Percentiles rank a stretch among this genome's conserved stretches.
Evolutionary conservation across 2,113 vertebrate species (phyloP).

Genomic region (Gavia stellata): DNA sequence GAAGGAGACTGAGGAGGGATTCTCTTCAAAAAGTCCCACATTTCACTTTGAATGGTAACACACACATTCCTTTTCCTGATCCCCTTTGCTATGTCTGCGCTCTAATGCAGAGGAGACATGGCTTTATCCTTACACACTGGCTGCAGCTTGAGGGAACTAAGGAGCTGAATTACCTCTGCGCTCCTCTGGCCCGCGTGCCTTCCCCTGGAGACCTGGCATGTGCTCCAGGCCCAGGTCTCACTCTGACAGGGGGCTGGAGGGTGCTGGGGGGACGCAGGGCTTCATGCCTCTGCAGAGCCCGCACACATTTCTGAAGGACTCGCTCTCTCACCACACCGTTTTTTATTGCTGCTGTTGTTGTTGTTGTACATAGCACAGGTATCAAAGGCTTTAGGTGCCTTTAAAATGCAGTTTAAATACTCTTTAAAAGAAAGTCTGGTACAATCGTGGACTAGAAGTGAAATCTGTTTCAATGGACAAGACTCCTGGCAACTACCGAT

Average conservation of each 20-base stretch:
- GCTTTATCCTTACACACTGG: neutral
- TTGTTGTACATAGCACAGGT: neutral
- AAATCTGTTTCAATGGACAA: neutral
- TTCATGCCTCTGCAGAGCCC: neutral
- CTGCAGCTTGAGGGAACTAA: neutral
- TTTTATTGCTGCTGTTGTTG: neutral
- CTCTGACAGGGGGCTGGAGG: neutral
- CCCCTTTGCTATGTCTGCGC: neutral
- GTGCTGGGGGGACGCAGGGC: no score
- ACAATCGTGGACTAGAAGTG: neutral
- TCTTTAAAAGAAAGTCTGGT: neutral
- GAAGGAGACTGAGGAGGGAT: neutral
- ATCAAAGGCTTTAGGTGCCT: neutral
- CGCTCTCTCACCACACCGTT: accelerated
- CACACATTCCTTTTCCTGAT: neutral
- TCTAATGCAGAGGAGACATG: neutral
- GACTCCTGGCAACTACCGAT: neutral
- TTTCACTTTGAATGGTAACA: neutral
- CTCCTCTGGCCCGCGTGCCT: neutral
- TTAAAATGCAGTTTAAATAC: neutral
- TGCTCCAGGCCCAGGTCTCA: neutral
- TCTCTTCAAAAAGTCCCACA: neutral
- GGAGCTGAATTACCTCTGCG: neutral
- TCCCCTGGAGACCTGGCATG: neutral
- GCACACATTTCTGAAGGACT: neutral